These are phyloP conservation scores for Protobothrops flavoviridis DNA, from an alignment of 2,113 vertebrate genomes.

Conservation along the genomic window DNA sequence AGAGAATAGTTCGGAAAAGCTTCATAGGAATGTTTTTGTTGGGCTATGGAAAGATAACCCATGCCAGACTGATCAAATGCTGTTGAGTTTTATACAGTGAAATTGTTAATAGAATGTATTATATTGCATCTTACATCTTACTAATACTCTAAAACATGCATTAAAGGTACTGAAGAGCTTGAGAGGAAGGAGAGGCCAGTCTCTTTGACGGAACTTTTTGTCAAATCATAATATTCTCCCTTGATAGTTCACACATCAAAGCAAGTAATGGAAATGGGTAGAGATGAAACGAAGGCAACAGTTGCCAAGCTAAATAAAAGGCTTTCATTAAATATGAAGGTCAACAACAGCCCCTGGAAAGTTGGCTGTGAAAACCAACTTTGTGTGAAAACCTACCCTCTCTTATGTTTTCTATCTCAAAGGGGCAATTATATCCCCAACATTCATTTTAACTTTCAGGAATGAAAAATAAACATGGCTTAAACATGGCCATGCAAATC, in stretches of 20 bases:
- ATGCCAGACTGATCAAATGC: slow-evolving; percentile 8
- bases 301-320: slow-evolving; percentile 72
- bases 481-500: slow-evolving; percentile 61
- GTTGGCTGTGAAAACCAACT: slow-evolving; percentile 63
- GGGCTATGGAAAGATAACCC: neutral
- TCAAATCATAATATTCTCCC: slow-evolving; percentile 64
- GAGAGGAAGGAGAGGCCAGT: slow-evolving; percentile 44
- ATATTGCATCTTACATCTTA: slow-evolving; percentile 3
- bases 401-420: slow-evolving; percentile 48
- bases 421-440: slow-evolving; percentile 58
- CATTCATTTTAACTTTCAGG: slow-evolving; percentile 65
- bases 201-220: slow-evolving; percentile 38
- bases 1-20: neutral
- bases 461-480: slow-evolving; percentile 58
- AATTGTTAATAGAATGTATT: slow-evolving; percentile 41
- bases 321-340: slow-evolving; percentile 67
- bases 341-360: slow-evolving; percentile 63
- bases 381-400: slow-evolving; percentile 62
- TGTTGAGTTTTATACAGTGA: neutral
- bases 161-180: slow-evolving; percentile 39
- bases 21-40: neutral
- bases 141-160: neutral
- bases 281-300: slow-evolving; percentile 62
- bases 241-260: slow-evolving; percentile 70
- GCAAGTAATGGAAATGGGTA: slow-evolving; percentile 57